Conservation (phyloP, 2,888 invertebrate species). For the Machimus rusticus region DNA sequence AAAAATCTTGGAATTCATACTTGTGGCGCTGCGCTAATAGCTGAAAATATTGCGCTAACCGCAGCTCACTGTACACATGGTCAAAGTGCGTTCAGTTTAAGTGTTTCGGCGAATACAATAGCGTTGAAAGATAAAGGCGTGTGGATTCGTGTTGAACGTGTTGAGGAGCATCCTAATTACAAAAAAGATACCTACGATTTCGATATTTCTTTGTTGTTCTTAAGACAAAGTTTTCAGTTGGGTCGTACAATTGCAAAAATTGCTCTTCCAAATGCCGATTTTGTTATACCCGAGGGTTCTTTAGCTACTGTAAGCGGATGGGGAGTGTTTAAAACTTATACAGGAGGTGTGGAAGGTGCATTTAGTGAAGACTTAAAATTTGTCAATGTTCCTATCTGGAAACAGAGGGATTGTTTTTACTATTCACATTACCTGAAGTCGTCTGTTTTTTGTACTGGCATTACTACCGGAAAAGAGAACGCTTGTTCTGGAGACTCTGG, state of each 20-base stretch:
- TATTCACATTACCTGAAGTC: neutral
- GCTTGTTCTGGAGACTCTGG: constrained; percentile 7
- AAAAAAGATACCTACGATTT: neutral
- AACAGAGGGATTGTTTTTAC: neutral
- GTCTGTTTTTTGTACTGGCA: neutral
- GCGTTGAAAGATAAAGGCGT: neutral
- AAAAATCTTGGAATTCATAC: neutral
- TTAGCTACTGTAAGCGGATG: constrained; percentile 6
- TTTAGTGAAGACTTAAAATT: neutral
- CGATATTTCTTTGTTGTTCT: constrained; percentile 4
- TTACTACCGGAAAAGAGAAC: neutral
- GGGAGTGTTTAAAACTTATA: neutral
- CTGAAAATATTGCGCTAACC: neutral
- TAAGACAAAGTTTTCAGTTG: neutral
- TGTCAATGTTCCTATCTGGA: neutral
- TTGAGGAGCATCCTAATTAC: neutral
- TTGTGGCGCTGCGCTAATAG: neutral
- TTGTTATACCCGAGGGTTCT: neutral
- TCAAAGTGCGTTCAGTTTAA: neutral
- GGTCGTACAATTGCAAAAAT: neutral
- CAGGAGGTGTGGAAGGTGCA: neutral
- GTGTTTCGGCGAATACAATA: neutral
- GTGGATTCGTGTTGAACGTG: neutral
- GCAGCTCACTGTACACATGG: constrained; percentile 1
- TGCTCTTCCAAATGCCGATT: neutral